A percentile compares a stretch with the other conserved stretches of the same genome.
These are phyloP conservation scores for Echinops telfairi DNA, from an alignment of 2,113 vertebrate genomes.

Conservation along the genomic window DNA sequence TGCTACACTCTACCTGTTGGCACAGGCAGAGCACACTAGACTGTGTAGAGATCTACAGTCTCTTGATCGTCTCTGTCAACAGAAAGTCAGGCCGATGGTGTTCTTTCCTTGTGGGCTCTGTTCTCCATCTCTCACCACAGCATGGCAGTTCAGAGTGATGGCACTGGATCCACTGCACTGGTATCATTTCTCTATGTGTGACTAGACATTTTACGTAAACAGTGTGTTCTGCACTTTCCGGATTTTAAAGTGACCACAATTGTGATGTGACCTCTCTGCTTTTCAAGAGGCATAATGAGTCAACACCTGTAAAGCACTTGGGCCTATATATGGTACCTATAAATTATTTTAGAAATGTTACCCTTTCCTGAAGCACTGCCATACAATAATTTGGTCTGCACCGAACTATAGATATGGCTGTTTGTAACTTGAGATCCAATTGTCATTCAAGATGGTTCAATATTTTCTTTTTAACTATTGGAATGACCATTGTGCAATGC, in stretches of 20 bases:
- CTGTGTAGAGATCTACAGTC: background rate
- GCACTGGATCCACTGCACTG: too few species aligned
- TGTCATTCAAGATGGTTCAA: background rate
- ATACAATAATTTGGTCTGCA: background rate
- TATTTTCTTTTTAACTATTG: background rate
- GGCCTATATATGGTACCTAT: background rate
- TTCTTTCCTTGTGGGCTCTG: background rate
- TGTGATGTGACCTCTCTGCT: background rate
- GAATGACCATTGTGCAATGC: background rate
- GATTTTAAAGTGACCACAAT: background rate
- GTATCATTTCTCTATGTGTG: background rate
- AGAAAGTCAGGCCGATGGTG: background rate
- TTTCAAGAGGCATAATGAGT: background rate
- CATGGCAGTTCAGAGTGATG: background rate
- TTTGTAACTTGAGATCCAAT: background rate
- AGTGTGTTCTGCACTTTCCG: slow-evolving; percentile 2
- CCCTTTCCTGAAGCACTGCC: too few species aligned
- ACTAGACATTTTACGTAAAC: background rate
- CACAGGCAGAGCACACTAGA: background rate
- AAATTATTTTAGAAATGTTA: slow-evolving; percentile 11
- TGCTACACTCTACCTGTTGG: background rate
- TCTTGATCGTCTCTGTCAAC: background rate
- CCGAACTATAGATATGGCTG: background rate
- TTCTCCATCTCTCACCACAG: background rate
- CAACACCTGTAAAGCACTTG: background rate